A percentile compares a stretch with the other conserved stretches of the same genome.
Conservation (phyloP, 2,113 vertebrate species). For the Hippocampus abdominalis region DNA sequence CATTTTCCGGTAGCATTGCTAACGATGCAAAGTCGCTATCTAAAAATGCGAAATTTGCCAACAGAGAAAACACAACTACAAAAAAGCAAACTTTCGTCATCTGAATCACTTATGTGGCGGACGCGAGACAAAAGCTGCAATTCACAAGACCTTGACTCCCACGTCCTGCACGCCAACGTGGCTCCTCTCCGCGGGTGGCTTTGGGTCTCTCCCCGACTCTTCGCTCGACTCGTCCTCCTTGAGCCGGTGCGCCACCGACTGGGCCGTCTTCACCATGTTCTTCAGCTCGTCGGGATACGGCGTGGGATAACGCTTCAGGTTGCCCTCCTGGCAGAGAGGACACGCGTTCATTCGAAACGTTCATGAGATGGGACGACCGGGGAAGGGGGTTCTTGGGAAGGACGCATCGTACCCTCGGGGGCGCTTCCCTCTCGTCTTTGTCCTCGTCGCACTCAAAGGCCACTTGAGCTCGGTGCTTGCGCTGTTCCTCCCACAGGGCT, state of each 20-base stretch:
- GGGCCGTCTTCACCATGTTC: slow-evolving; percentile 99
- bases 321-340: slow-evolving; percentile 82
- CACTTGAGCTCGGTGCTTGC: slow-evolving; percentile 95
- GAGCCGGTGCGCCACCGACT: slow-evolving; percentile 92
- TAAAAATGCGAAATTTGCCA: no score
- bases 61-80: neutral
- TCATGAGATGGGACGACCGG: neutral
- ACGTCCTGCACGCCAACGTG: slow-evolving; percentile 82
- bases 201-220: slow-evolving; percentile 76
- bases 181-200: slow-evolving; percentile 73
- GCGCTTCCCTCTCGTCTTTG: slow-evolving; percentile 92
- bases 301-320: slow-evolving; percentile 95
- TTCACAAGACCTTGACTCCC: slow-evolving; percentile 81
- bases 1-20: no score
- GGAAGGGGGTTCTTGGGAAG: neutral
- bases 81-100: no score
- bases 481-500: slow-evolving; percentile 94
- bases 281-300: slow-evolving; percentile 97
- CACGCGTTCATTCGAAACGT: neutral
- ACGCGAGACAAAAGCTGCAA: neutral
- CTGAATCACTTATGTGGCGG: no score
- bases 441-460: slow-evolving; percentile 98
- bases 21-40: no score
- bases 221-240: slow-evolving; percentile 90
- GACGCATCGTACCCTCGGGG: slow-evolving; percentile 76